These are phyloP conservation scores for Aleiodes alternator DNA, from an alignment of 2,888 invertebrate genomes.

Conservation along the genomic window DNA sequence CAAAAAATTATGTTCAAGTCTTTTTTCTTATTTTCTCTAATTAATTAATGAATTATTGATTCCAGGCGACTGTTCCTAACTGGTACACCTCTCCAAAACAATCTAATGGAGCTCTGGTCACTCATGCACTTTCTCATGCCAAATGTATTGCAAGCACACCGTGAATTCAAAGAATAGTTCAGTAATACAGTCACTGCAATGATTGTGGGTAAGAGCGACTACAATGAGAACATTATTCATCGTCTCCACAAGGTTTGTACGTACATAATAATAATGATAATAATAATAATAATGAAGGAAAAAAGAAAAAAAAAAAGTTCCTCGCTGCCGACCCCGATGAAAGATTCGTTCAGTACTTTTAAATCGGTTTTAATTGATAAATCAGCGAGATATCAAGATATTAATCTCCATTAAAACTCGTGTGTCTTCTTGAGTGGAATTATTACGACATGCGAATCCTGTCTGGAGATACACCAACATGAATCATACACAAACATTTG, in stretches of 20 bases:
- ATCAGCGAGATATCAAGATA: conserved; percentile 68
- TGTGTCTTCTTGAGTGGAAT: conserved; percentile 63
- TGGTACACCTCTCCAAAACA: conserved; percentile 97
- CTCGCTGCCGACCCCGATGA: conserved; percentile 69
- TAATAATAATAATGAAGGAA: conserved; percentile 47
- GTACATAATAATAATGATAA: conserved; percentile 68
- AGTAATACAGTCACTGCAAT: conserved; percentile 97
- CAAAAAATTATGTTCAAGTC: too few relatives aligned
- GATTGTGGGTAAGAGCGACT: conserved; percentile 95
- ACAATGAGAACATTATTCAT: conserved; percentile 92
- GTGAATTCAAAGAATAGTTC: conserved; percentile 99
- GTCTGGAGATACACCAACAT: conserved; percentile 69
- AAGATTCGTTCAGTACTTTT: conserved; percentile 52
- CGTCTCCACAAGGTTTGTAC: conserved; percentile 89
- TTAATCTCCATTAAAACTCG: conserved; percentile 72
- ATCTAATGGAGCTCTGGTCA: conserved; percentile 97
- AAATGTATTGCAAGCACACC: conserved; percentile 95
- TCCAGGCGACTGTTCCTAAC: conserved; percentile 91
- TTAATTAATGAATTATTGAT: conserved; percentile 54
- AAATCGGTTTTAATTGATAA: conserved; percentile 57
- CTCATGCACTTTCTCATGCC: conserved; percentile 99
- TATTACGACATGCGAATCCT: conserved; percentile 70
- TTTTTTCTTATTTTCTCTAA: conserved; percentile 46
- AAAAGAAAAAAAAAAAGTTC: conserved; percentile 36
- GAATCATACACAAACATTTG: too few relatives aligned